phyloP scores from a whole-genome alignment of 2,797 vertebrate species.

The Pangasius sanitwongsei region DNA sequence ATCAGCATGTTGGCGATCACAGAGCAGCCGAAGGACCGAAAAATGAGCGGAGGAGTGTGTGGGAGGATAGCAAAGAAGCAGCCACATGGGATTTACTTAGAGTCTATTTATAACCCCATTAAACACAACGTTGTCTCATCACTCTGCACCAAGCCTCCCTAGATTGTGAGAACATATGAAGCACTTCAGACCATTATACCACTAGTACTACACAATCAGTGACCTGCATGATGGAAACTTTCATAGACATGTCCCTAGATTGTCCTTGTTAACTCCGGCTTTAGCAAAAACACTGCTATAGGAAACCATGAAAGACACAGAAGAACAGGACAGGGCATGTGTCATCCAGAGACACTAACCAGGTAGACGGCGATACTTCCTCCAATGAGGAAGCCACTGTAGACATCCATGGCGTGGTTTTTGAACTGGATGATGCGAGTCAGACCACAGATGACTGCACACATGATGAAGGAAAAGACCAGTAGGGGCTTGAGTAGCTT shows the following conservation, averaged over 20 bases:
- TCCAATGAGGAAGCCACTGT: conserved; percentile 94
- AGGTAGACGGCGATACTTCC: conserved; percentile 94
- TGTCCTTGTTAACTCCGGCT: not conserved
- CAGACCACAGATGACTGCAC: conserved; percentile 93
- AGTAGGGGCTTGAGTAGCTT: conserved; percentile 95
- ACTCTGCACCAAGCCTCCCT: conserved; percentile 6
- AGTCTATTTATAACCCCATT: conserved; percentile 52
- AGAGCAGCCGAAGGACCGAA: conserved; percentile 11
- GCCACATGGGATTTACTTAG: conserved; percentile 51
- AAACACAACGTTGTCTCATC: conserved; percentile 51
- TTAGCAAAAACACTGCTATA: not conserved
- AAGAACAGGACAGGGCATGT: not conserved
- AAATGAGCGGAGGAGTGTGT: conserved; percentile 44
- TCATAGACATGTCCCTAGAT: not conserved
- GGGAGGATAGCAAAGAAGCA: conserved; percentile 44
- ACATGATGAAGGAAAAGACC: conserved; percentile 96
- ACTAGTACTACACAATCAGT: not conserved
- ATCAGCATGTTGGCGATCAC: conserved; percentile 36
- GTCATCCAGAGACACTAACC: conserved; percentile 70
- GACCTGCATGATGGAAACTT: not conserved
- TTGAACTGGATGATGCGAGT: conserved; percentile 97
- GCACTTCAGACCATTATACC: not conserved
- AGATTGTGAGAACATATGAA: not conserved
- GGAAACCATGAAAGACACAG: not conserved
- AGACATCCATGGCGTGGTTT: conserved; percentile 95